Conservation (phyloP, 2,888 invertebrate species). For the Plagiodera versicolora region DNA sequence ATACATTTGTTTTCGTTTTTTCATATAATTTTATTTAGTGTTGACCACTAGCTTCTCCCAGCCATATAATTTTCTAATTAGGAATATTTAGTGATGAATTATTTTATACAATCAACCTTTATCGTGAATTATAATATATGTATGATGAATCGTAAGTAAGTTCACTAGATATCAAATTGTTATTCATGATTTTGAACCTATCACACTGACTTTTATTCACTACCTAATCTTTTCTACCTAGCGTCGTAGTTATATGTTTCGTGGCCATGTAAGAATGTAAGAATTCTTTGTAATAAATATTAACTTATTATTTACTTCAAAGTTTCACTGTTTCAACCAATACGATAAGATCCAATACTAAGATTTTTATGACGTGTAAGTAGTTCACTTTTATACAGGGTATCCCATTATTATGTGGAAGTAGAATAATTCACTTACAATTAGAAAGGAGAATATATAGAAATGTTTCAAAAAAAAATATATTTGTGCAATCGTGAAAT, state of each 20-base stretch:
- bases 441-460: too few relatives aligned
- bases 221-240: constrained; percentile 43
- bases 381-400: too few relatives aligned
- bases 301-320: constrained; percentile 42
- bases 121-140: not conserved
- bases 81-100: constrained; percentile 8
- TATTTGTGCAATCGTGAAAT: too few relatives aligned
- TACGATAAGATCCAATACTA: too few relatives aligned
- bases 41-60: constrained; percentile 17
- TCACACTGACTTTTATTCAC: constrained; percentile 23
- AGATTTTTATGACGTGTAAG: too few relatives aligned
- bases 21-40: constrained; percentile 37
- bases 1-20: constrained; percentile 54
- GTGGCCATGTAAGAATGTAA: constrained; percentile 59
- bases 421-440: too few relatives aligned
- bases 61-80: not conserved
- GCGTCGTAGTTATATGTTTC: constrained; percentile 55
- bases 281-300: constrained; percentile 55
- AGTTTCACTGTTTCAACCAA: not conserved
- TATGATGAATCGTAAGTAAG: not conserved
- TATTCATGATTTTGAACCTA: constrained; percentile 25
- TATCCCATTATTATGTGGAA: too few relatives aligned
- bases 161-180: not conserved
- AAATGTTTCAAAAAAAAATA: too few relatives aligned
- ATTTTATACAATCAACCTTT: constrained; percentile 10